Percentiles rank a stretch among this genome's conserved stretches.
Evolutionary conservation across 2,888 invertebrate genomes (phyloP).

Genomic region (Pherbina coryleti): DNA sequence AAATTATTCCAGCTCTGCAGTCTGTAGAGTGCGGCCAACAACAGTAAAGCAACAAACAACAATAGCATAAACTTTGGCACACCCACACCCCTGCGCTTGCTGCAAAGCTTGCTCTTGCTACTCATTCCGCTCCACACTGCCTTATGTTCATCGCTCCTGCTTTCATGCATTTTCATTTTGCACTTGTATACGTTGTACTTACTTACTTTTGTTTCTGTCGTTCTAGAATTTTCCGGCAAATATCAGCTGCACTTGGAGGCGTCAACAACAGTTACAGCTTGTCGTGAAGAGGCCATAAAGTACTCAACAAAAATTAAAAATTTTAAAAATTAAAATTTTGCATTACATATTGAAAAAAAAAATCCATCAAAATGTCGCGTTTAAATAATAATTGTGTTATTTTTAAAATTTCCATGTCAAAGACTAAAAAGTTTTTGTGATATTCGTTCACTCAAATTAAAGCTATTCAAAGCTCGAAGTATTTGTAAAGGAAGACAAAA

Average conservation of each 20-base stretch:
- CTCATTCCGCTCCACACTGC: neutral
- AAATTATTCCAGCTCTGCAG: neutral
- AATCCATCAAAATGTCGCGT: constrained; percentile 59
- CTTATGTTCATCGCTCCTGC: constrained; percentile 12
- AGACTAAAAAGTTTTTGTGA: constrained; percentile 64
- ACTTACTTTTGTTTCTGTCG: constrained; percentile 44
- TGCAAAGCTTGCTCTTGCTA: neutral
- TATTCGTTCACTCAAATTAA: constrained; percentile 52
- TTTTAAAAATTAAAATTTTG: neutral
- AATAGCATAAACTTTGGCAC: too few relatives aligned
- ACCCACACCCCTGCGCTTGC: neutral
- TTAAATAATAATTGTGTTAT: constrained; percentile 57
- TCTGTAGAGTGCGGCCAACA: neutral
- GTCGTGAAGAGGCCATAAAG: neutral
- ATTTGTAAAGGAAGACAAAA: neutral
- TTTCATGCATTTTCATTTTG: constrained; percentile 8
- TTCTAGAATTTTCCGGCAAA: constrained; percentile 55
- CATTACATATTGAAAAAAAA: neutral
- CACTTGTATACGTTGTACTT: neutral
- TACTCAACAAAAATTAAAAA: constrained; percentile 4
- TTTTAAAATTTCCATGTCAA: constrained; percentile 53
- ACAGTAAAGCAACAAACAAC: too few relatives aligned
- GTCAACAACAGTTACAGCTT: constrained; percentile 33
- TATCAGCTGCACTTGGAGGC: constrained; percentile 47
- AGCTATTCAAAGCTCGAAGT: neutral